Conservation (phyloP, 1,140 invertebrate species). For the Mizuhopecten yessoensis region DNA sequence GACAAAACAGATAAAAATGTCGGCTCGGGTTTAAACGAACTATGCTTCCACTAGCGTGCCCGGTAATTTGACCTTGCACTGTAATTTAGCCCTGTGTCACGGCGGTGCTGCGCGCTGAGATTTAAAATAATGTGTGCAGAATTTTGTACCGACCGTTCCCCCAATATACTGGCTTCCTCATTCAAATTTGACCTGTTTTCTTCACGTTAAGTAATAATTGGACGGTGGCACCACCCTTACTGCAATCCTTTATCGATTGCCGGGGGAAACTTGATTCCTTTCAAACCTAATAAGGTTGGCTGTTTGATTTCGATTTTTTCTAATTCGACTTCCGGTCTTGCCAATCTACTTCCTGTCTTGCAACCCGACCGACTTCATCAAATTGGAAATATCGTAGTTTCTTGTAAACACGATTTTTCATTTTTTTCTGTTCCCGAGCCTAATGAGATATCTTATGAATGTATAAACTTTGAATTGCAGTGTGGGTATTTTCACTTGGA, state of each 20-base stretch:
- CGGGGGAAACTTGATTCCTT: not conserved
- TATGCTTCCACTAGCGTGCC: not conserved
- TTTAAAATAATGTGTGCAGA: slow-evolving; percentile 10
- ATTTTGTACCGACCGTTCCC: slow-evolving; percentile 31
- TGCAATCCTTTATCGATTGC: not conserved
- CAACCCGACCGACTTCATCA: slow-evolving; percentile 20
- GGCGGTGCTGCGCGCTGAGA: not conserved
- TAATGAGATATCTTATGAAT: slow-evolving; percentile 4
- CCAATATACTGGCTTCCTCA: not conserved
- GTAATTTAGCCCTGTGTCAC: not conserved
- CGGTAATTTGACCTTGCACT: slow-evolving; percentile 32
- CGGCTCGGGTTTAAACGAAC: not conserved
- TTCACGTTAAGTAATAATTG: slow-evolving; percentile 16
- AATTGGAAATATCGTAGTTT: not conserved
- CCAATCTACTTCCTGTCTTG: slow-evolving; percentile 11
- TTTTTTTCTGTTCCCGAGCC: not conserved
- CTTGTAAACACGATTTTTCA: not conserved
- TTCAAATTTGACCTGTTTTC: slow-evolving; percentile 4
- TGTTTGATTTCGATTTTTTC: slow-evolving; percentile 39
- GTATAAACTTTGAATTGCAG: slow-evolving; percentile 1
- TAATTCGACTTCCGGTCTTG: slow-evolving; percentile 20
- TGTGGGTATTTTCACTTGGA: not conserved
- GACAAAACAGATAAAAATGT: not conserved
- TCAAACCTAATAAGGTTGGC: slow-evolving; percentile 33
- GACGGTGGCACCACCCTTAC: not conserved